These are phyloP conservation scores for Hippocampus mohnikei DNA, from an alignment of 2,113 vertebrate species.

Conservation along the genomic window DNA sequence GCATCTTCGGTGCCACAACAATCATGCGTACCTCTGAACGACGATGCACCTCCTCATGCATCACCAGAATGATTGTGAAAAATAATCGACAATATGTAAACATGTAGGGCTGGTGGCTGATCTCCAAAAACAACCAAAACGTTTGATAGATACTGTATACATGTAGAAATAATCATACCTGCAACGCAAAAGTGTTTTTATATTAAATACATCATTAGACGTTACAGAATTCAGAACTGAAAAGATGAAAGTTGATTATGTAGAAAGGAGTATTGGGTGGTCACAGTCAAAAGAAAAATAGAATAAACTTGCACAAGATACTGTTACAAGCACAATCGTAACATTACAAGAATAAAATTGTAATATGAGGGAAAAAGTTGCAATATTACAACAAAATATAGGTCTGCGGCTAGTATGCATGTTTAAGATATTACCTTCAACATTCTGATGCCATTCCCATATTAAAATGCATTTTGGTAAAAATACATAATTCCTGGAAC, in stretches of 20 bases:
- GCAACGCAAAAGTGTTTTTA: conserved; percentile 23
- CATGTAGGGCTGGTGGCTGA: conserved; percentile 21
- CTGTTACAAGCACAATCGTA: neutral
- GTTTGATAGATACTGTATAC: conserved; percentile 34
- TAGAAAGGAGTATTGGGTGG: neutral
- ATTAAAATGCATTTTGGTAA: neutral
- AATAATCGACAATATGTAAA: conserved; percentile 26
- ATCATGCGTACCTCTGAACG: neutral
- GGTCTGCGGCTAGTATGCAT: neutral
- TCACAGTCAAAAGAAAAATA: neutral
- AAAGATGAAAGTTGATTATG: conserved; percentile 15
- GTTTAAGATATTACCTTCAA: neutral
- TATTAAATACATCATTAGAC: conserved; percentile 25
- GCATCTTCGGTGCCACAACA: neutral
- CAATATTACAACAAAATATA: neutral
- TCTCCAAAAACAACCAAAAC: conserved; percentile 23
- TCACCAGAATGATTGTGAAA: conserved; percentile 8
- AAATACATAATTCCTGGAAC: neutral
- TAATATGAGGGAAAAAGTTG: neutral
- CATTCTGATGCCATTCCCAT: neutral
- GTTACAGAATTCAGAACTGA: conserved; percentile 35
- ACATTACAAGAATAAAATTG: neutral
- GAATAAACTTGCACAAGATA: neutral
- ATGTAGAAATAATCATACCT: conserved; percentile 27
- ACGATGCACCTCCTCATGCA: conserved; percentile 12